A percentile compares a stretch with the other conserved stretches of the same genome.
Conservation (phyloP, 2,888 invertebrate genomes). For the Ametastegia equiseti region DNA sequence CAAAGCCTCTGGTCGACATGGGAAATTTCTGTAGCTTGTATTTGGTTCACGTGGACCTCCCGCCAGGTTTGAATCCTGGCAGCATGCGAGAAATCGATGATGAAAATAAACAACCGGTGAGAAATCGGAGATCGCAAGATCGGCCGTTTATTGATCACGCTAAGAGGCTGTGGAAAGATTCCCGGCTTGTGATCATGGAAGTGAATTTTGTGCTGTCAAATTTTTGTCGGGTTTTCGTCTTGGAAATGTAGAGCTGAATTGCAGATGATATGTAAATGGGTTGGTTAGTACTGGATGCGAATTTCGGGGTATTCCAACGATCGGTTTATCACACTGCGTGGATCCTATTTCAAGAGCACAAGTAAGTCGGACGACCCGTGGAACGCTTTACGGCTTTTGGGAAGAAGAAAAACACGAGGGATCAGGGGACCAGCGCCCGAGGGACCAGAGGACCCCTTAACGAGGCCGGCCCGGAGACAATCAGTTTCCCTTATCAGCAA, state of each 20-base stretch:
- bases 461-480: constrained; percentile 55
- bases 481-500: constrained; percentile 70
- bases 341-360: constrained; percentile 7
- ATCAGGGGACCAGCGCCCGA: constrained; percentile 44
- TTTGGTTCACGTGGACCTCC: constrained; percentile 46
- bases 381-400: constrained; percentile 43
- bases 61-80: constrained; percentile 15
- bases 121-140: constrained; percentile 42
- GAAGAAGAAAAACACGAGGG: constrained; percentile 41
- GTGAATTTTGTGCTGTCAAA: background rate
- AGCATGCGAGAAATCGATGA: constrained; percentile 53
- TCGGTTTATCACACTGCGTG: constrained; percentile 5
- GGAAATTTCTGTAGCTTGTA: constrained; percentile 40
- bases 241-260: too few relatives aligned
- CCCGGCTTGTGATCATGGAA: background rate
- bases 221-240: too few relatives aligned
- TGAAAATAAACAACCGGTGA: constrained; percentile 43
- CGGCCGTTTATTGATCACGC: background rate
- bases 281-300: background rate
- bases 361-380: constrained; percentile 27
- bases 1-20: constrained; percentile 35
- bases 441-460: constrained; percentile 43
- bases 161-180: background rate
- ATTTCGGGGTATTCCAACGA: background rate
- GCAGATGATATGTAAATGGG: too few relatives aligned